These are phyloP conservation scores for Periphyllus acericola DNA, from an alignment of 2,888 invertebrate species.

Conservation along the genomic window DNA sequence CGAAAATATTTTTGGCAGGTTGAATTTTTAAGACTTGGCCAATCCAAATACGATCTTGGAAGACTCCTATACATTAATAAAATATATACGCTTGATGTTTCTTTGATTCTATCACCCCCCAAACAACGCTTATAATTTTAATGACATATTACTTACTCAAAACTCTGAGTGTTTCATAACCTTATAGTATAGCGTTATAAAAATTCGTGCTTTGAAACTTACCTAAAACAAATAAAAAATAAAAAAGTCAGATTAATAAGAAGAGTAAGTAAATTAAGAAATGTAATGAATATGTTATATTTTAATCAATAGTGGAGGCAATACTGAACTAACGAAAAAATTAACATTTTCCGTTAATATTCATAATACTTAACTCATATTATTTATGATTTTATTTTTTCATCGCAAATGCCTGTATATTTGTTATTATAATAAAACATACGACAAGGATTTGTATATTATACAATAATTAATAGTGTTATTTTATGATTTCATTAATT, in stretches of 20 bases:
- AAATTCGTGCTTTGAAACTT: conserved; percentile 20
- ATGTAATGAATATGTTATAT: too few species aligned
- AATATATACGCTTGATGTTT: background rate
- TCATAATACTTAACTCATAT: too few species aligned
- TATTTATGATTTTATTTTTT: too few species aligned
- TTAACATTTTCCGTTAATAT: too few species aligned
- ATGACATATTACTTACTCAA: conserved; percentile 1
- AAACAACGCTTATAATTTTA: conserved; percentile 1
- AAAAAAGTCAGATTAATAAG: background rate
- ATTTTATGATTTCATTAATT: too few species aligned
- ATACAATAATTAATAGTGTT: too few species aligned
- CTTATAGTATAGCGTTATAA: background rate
- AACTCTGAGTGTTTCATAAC: background rate
- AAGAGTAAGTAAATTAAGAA: too few species aligned
- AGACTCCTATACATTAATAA: background rate
- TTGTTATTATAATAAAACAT: too few species aligned
- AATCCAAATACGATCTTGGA: conserved; percentile 2
- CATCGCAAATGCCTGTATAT: too few species aligned
- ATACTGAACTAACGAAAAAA: too few species aligned
- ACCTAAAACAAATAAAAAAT: conserved; percentile 32
- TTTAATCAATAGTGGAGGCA: too few species aligned
- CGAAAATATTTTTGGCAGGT: conserved; percentile 20
- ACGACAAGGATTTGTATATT: too few species aligned
- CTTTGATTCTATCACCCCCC: background rate
- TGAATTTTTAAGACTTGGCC: background rate